Evolutionary conservation across 2,888 invertebrate species (phyloP), one percentile per base, ranked within the genome.

Genomic region (Nomada fabriciana): DNA sequence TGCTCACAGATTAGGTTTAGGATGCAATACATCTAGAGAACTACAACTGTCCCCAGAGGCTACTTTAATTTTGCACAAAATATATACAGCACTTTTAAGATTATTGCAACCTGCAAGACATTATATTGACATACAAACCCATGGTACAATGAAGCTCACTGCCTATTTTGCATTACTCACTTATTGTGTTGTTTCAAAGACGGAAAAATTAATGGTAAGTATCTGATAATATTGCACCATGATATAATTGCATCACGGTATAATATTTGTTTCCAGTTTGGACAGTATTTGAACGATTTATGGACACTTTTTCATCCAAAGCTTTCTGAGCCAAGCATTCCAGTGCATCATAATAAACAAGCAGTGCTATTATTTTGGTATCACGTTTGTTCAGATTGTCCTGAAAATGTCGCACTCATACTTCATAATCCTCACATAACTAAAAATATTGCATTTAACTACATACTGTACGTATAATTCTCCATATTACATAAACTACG

Each of bases 301-400:
- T 99, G 98, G 98, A 97, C 98, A 89, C 94, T 99, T 76, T 99
- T 98, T 94, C 98, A 98, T 95, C 98, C 98, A 2, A 97, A 98
- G 90, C 95, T 98, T 83, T 98, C 98, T 13, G 98, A 99, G 94
- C 98, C 98, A 0, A 97, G 98, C 72, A 98, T 98, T 89, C 97
- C 98, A 29, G 98, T 98, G 74, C 98, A 98, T 94, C 98, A 98
- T 92, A 98, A 98, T 94, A 98, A 98, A 93, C 98, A 98, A 94
- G 98, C 98, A 4, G 94, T 99, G 88, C 95, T 99, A 20, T 96
- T 97, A 50, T 98, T 98, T 95, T 98, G 98, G 98, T 98, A 98
- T 95, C 97, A 98, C 86, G 98, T 98, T 43, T 97, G 98, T 89
- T 95, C 97, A 10, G 98, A 99, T 94, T 98, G 98, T 93, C 97